Base-by-base conservation (phyloP, 2,797 vertebrate species). In the Miichthys miiuy region DNA sequence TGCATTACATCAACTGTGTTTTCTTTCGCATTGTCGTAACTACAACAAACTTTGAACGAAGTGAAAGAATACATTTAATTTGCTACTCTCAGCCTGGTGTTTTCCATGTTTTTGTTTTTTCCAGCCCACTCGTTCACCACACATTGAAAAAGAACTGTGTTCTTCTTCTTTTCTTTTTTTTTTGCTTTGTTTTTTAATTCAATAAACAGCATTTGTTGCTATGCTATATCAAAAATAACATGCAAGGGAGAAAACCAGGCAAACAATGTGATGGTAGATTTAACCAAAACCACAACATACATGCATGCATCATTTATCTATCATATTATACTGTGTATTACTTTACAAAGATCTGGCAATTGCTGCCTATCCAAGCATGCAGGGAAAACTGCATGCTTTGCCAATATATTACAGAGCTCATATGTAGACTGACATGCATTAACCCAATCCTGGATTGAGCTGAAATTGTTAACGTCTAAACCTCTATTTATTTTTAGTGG, bases 31-130 rank as follows among this genome's bases (percentile, higher is more conserved):
- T 47, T 55, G n/a, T 13, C 2, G 46, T 79, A 72, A 81, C 65
- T 50, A 73, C 81, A 87, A 77, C 75, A 80, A 68, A 76, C 46
- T 57, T 27, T 66, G 27, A 63, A 50, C 14, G 51, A 66, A 60
- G 58, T 7, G 18, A 48, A 80, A 38, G 2, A 2, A 38, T 38
- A 38, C 8, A 27, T 23, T 13, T 23, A 1, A 7, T 25, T 47
- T 44, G 27, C 16, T 47, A 8, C 11, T 56, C 48, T 62, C 14
- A 55, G 27, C 38, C n/a, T 46, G 44, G 42, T 72, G 7, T 47
- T 30, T 13, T 41, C n/a, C 54, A 30, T 7, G 11, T 14, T 21
- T 2, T 61, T 79, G 62, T 38, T 9, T 34, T 34, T 34, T 8
- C 34, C 6, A 12, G 14, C n/a, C n/a, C 3, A 12, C 27, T 25